A percentile compares a stretch with the other conserved stretches of the same genome.
Conservation (phyloP, 2,113 vertebrate species). For the Cyprinodon brontotheroides region DNA sequence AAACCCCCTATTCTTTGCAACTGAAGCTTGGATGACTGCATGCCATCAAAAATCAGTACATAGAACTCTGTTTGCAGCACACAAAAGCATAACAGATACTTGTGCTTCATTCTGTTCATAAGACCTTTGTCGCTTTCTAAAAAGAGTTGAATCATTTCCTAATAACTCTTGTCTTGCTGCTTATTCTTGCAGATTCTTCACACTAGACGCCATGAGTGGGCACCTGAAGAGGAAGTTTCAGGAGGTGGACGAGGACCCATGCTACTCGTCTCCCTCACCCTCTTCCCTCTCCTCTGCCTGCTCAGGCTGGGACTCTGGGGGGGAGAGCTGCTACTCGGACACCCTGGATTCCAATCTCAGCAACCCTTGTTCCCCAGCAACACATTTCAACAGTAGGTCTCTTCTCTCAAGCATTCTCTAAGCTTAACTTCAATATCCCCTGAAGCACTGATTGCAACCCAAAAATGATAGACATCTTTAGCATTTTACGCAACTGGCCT, state of each 20-base stretch:
- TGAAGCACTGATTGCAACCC: conserved; percentile 51
- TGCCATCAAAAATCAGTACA: conserved; percentile 46
- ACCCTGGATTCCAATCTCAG: conserved; percentile 80
- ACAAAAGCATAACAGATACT: not conserved
- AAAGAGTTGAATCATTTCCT: conserved; percentile 7
- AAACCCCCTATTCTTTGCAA: conserved; percentile 47
- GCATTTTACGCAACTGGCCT: conserved; percentile 63
- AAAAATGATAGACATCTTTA: conserved; percentile 52
- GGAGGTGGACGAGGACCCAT: conserved; percentile 89
- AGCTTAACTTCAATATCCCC: conserved; percentile 40
- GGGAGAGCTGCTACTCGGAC: conserved; percentile 84
- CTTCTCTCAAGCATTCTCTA: conserved; percentile 4
- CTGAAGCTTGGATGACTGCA: conserved; percentile 22
- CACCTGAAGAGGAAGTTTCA: conserved; percentile 94
- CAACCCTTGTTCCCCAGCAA: conserved; percentile 76
- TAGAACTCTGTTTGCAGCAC: conserved; percentile 10
- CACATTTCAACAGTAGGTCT: conserved; percentile 88
- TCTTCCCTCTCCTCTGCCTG: conserved; percentile 86
- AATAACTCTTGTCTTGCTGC: conserved; percentile 26
- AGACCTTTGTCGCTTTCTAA: not conserved
- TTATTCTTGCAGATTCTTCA: conserved; percentile 75
- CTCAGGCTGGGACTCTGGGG: conserved; percentile 89
- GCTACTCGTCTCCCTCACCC: conserved; percentile 84
- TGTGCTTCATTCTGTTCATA: not conserved
- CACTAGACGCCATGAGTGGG: conserved; percentile 85